Conservation (phyloP, 2,113 vertebrate genomes). For the Mus pahari region DNA sequence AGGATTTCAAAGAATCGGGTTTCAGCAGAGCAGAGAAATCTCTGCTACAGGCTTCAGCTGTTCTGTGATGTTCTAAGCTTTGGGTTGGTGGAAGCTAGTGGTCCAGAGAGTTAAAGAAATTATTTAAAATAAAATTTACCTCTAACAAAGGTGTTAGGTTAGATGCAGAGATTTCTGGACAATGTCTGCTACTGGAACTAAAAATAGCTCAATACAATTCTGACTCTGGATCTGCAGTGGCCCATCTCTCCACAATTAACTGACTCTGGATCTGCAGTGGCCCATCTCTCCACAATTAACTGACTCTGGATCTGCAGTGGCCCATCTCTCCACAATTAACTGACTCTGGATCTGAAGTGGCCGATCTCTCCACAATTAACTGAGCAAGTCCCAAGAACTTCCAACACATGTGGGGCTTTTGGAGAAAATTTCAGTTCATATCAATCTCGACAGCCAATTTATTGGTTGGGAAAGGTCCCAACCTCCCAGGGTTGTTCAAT, state of each 20-base stretch:
- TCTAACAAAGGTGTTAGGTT: not conserved
- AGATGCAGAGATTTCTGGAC: not conserved
- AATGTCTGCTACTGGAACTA: not conserved
- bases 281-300: not conserved
- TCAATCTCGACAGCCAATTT: not conserved
- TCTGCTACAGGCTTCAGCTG: not conserved
- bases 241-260: too few relatives aligned
- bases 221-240: not conserved
- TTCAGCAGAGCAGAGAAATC: not conserved
- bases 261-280: not conserved
- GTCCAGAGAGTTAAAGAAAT: not conserved
- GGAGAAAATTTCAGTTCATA: not conserved
- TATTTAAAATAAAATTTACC: not conserved
- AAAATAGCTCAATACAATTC: not conserved
- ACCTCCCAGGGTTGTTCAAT: not conserved
- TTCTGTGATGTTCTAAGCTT: not conserved
- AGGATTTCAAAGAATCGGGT: not conserved
- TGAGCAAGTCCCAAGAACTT: not conserved
- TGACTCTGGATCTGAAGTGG: not conserved
- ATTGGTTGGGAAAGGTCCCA: not conserved
- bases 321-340: not conserved
- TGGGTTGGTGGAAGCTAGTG: not conserved
- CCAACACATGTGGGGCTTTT: not conserved
- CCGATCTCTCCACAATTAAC: not conserved
- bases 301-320: not conserved